A percentile compares a stretch with the other conserved stretches of the same genome.
Conservation (phyloP, 2,888 invertebrate species). For the Yponomeuta sedellus region DNA sequence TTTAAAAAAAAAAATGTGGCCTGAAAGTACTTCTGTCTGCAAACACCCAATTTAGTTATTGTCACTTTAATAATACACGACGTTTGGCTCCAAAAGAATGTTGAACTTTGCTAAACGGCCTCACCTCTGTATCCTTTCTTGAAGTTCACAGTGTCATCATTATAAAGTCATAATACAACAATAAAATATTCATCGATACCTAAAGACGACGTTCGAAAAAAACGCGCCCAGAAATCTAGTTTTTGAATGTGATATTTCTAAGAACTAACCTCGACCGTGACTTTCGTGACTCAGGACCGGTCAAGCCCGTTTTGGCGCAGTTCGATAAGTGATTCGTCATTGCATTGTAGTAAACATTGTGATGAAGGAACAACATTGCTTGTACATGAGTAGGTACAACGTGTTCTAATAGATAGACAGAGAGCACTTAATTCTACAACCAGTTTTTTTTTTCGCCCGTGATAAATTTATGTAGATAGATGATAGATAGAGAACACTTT, state of each 20-base stretch:
- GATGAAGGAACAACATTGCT: neutral
- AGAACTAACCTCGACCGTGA: conserved; percentile 15
- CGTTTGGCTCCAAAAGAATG: neutral
- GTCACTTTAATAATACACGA: neutral
- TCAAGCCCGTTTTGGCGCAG: conserved; percentile 8
- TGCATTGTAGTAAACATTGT: neutral
- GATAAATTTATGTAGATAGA: no score
- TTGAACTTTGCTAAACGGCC: neutral
- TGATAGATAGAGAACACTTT: no score
- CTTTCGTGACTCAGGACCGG: conserved; percentile 13
- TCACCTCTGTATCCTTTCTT: neutral
- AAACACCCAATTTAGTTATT: neutral
- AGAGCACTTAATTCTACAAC: no score
- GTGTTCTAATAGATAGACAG: no score
- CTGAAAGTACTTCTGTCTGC: no score
- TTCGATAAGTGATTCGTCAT: conserved; percentile 4
- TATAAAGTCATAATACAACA: neutral
- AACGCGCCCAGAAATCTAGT: conserved; percentile 11
- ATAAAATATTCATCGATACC: neutral
- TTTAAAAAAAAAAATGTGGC: no score
- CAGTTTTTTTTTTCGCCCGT: no score
- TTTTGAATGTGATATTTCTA: conserved; percentile 16
- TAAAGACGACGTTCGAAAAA: neutral
- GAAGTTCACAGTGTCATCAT: neutral
- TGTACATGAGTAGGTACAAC: no score